Conservation (phyloP, 2,888 invertebrate genomes). For the Polydesmus complanatus region DNA sequence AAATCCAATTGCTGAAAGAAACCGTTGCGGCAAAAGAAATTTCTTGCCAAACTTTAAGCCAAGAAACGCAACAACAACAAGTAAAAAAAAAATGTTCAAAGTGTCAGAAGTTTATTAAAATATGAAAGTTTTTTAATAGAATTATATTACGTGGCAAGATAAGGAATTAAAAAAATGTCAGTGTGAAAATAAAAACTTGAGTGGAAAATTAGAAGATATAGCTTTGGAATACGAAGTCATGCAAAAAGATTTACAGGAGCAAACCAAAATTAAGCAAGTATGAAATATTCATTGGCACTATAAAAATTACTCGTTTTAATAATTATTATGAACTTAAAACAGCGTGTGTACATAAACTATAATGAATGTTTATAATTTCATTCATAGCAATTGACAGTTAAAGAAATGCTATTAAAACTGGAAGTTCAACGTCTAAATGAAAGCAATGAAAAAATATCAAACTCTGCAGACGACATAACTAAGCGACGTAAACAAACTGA, state of each 20-base stretch:
- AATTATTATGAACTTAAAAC: no score
- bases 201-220: background rate
- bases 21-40: background rate
- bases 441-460: background rate
- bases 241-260: background rate
- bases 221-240: background rate
- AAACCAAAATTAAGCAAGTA: no score
- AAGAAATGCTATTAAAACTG: background rate
- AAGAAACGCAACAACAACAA: background rate
- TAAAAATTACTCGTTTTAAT: no score
- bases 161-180: background rate
- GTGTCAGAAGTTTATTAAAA: background rate
- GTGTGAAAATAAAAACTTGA: background rate
- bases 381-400: background rate
- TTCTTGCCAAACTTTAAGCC: background rate
- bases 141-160: background rate
- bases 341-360: no score
- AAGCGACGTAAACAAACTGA: background rate
- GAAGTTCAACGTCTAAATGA: background rate
- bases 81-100: background rate
- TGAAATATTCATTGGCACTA: no score
- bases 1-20: background rate
- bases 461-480: background rate
- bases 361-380: background rate
- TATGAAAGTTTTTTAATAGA: background rate